Base-by-base conservation (phyloP, 2,888 invertebrate species). In the Masnerella sp. region DNA sequence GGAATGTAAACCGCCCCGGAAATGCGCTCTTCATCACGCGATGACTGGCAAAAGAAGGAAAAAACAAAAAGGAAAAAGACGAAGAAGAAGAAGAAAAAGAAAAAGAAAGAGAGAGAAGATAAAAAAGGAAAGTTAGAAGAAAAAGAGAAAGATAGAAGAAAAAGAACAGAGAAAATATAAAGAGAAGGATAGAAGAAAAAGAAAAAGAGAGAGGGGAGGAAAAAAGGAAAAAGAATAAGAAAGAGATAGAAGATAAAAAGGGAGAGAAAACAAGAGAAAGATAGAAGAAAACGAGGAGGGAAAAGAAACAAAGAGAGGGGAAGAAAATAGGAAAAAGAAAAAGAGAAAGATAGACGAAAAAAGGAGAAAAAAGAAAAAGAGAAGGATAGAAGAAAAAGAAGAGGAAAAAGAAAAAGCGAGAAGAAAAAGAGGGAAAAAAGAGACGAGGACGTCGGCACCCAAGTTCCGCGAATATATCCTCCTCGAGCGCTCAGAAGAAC, bases 401-500 rank as follows among this genome's bases (percentile, higher is more conserved):
- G 14, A 14, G 12, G 2, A 14, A 36, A 20, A 22, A 40, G 38
- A 51, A n/a, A n/a, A n/a, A n/a, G n/a, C n/a, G n/a, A n/a, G n/a
- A n/a, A n/a, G n/a, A n/a, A n/a, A n/a, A n/a, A n/a, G n/a, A n/a
- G n/a, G n/a, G n/a, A n/a, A 69, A 70, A 30, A 42, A 40, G 40
- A 11, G 47, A 42, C 58, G 58, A 64, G 71, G 64, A 76, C 71
- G 65, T 74, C 71, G 72, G 61, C 68, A 71, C 64, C 65, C 65
- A 52, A 76, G 76, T 69, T 72, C 56, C 56, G 56, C 65, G 71
- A 72, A 76, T 74, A 64, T 61, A 68, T 74, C 74, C 64, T 68
- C 71, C 58, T 69, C 58, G 62, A 65, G 64, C 61, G 62, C 64
- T 72, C 42, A 54, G 77, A 71, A 75, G 78, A 79, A 80, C 80